Evolutionary conservation across 2,888 invertebrate genomes (phyloP).

Genomic region (Pteria penguin): DNA sequence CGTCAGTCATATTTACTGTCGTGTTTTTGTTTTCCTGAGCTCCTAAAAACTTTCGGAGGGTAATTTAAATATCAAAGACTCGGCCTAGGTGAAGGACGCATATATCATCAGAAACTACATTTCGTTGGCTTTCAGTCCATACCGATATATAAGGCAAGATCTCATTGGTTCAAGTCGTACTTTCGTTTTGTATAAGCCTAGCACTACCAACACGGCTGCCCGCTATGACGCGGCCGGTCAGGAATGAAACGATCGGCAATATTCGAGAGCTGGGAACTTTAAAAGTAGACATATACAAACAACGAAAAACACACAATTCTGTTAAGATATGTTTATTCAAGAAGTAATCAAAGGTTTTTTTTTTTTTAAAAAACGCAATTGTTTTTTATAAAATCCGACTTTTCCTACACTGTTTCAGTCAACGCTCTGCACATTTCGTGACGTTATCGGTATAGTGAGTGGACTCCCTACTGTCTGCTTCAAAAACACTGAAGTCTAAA

Average conservation of each 20-base stretch:
- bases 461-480: no score
- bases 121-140: no score
- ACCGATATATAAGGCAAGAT: not conserved
- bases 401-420: not conserved
- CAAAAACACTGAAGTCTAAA: no score
- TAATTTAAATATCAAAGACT: no score
- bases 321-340: no score
- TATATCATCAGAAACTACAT: no score
- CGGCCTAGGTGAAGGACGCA: no score
- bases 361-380: constrained; percentile 4
- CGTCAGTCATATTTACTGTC: not conserved
- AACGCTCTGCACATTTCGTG: not conserved
- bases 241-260: no score
- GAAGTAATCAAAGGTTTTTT: not conserved
- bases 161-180: constrained; percentile 18
- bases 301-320: not conserved
- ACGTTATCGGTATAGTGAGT: constrained; percentile 3
- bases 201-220: not conserved
- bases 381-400: not conserved
- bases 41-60: not conserved
- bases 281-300: constrained; percentile 1
- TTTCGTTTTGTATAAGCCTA: constrained; percentile 10
- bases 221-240: no score
- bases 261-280: not conserved
- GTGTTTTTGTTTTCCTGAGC: not conserved